Evolutionary conservation across 2,888 invertebrate species (phyloP), one percentile per base, ranked within the genome.

Genomic region (Dicycla oo): DNA sequence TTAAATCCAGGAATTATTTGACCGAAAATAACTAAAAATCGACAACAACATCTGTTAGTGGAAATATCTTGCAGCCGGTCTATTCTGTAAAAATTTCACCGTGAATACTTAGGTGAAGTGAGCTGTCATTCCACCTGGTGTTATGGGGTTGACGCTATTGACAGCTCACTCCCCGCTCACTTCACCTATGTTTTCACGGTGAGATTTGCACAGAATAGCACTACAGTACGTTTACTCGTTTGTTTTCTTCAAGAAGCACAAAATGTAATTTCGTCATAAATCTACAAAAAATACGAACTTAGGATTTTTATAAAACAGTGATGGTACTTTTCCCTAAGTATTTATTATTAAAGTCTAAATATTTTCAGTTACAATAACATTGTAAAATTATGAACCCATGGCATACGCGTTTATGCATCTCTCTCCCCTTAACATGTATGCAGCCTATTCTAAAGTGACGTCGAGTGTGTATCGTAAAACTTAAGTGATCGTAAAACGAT

Each of bases 401-500:
- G 40, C n/a, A 45, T 2, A 26, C 34, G 26, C 30, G 53, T 75
- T 64, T 49, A 49, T 26, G 54, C 26, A 38, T 8, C 13, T 6
- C n/a, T n/a, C n/a, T n/a, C n/a, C n/a, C n/a, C n/a, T 18, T 57
- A 45, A 18, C 20, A 26, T 30, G 15, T n/a, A 38, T 38, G 49
- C 23, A 56, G 30, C 49, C 11, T 49, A n/a, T 58, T 54, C 30
- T 45, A 5, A 45, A 57, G 58, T 18, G 15, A 40, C 51, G 47
- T 30, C 3, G 51, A 60, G 15, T 40, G 57, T 62, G 45, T 47
- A 64, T 80, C 70, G 57, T 82, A 74, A 80, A 77, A 77, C 34
- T 72, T 38, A 80, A 82, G 72, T 72, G 71, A 82, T 82, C 80
- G 73, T 82, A 82, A 82, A 80, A 54, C 58, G 71, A 80, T 82